A percentile compares a stretch with the other conserved stretches of the same genome.
These are phyloP conservation scores for Micronycteris hirsuta DNA, from an alignment of 2,113 vertebrate species.

Conservation along the genomic window DNA sequence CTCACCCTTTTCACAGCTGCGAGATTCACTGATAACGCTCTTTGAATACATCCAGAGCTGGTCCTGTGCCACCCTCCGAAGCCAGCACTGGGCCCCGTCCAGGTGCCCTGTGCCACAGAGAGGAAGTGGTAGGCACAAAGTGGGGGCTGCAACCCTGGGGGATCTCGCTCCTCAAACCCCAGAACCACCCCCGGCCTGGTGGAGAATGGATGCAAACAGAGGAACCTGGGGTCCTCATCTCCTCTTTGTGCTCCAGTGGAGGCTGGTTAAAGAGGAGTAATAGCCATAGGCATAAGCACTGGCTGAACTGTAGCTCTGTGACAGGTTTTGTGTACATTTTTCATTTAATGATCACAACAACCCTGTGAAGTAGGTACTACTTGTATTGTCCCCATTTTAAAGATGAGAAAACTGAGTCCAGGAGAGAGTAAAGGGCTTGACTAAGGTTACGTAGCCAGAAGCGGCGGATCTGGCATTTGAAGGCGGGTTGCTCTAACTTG, in stretches of 20 bases:
- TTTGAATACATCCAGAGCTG: constrained; percentile 45
- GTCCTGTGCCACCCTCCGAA: constrained; percentile 30
- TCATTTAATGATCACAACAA: background rate
- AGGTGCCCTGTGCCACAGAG: constrained; percentile 60
- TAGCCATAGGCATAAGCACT: accelerated
- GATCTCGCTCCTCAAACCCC: constrained; percentile 20
- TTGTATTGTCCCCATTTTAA: background rate
- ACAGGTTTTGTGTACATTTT: background rate
- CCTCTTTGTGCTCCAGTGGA: background rate
- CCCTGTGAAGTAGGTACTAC: background rate
- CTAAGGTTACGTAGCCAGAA: background rate
- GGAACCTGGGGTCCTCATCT: background rate
- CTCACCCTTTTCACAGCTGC: constrained; percentile 53
- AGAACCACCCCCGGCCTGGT: background rate
- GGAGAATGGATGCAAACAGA: background rate
- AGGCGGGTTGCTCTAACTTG: background rate
- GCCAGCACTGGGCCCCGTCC: constrained; percentile 42
- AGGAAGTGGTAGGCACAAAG: constrained; percentile 67
- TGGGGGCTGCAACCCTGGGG: constrained; percentile 22
- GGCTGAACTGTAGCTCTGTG: background rate
- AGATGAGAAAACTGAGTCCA: background rate
- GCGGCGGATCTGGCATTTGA: background rate
- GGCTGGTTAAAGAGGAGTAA: too few relatives aligned
- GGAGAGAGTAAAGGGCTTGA: background rate
- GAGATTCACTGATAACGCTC: constrained; percentile 61